Conservation (phyloP, 1,140 invertebrate species). For the Magallana ariakensis region DNA sequence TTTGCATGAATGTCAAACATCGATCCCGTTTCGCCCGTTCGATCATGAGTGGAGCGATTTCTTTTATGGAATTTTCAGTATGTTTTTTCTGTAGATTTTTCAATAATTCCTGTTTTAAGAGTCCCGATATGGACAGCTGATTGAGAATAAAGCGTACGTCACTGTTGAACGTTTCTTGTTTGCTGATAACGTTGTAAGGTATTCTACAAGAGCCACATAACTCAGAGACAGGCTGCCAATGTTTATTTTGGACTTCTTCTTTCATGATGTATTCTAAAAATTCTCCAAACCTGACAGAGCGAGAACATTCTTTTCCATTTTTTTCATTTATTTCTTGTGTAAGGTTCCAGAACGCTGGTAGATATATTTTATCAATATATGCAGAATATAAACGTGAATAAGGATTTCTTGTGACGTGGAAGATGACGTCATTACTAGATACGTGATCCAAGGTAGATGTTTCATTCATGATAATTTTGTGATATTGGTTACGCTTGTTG, state of each 20-base stretch:
- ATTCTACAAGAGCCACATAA: conserved; percentile 46
- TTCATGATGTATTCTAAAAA: neutral
- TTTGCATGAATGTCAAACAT: conserved; percentile 4
- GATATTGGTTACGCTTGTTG: neutral
- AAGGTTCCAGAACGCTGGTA: conserved; percentile 15
- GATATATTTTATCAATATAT: conserved; percentile 58
- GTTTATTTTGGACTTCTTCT: neutral
- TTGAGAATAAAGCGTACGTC: conserved; percentile 40
- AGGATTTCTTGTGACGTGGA: conserved; percentile 51
- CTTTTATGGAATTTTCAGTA: neutral
- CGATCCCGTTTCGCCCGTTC: neutral
- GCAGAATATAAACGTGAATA: conserved; percentile 56
- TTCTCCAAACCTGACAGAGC: neutral
- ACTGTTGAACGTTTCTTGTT: conserved; percentile 49
- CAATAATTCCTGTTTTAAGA: neutral
- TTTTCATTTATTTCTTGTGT: neutral
- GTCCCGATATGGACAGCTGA: neutral
- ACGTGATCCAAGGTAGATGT: neutral
- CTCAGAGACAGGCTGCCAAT: conserved; percentile 43
- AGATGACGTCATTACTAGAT: neutral
- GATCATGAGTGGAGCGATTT: neutral
- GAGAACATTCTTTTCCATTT: neutral
- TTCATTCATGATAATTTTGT: neutral
- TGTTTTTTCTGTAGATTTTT: conserved; percentile 6
- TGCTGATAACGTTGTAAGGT: conserved; percentile 40